phyloP scores from a whole-genome alignment of 2,888 invertebrate genomes.

The Altica lythri region DNA sequence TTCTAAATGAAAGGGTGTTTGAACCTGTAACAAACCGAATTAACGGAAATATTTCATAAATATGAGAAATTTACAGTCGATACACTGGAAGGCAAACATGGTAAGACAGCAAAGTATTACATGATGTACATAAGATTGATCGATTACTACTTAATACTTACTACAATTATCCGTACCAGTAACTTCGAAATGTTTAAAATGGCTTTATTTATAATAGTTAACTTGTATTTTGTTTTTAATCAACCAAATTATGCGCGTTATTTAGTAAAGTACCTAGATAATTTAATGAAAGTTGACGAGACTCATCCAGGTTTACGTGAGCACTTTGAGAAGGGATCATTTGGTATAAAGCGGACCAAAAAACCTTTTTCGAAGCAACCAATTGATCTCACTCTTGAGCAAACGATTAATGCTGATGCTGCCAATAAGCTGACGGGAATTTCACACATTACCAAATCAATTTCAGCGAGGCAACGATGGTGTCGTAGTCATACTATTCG shows the following conservation, averaged over 20 bases:
- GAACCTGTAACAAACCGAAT: no score
- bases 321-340: conserved; percentile 21
- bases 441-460: conserved; percentile 23
- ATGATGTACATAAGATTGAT: no score
- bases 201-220: no score
- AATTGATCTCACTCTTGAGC: conserved; percentile 36
- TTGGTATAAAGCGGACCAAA: conserved; percentile 30
- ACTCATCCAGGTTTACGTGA: conserved; percentile 3
- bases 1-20: no score
- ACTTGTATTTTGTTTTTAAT: background rate
- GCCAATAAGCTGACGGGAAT: conserved; percentile 39
- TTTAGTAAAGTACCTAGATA: conserved; percentile 34
- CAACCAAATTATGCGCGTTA: conserved; percentile 24
- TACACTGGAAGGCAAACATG: no score
- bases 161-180: no score
- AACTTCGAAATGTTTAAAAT: no score
- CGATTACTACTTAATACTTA: no score
- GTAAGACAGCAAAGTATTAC: no score
- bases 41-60: no score
- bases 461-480: conserved; percentile 41
- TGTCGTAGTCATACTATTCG: conserved; percentile 37
- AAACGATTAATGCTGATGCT: conserved; percentile 43
- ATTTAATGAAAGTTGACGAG: conserved; percentile 25
- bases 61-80: no score
- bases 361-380: conserved; percentile 27